Base-by-base conservation (phyloP, 2,888 invertebrate genomes). In the Phlogophora meticulosa region DNA sequence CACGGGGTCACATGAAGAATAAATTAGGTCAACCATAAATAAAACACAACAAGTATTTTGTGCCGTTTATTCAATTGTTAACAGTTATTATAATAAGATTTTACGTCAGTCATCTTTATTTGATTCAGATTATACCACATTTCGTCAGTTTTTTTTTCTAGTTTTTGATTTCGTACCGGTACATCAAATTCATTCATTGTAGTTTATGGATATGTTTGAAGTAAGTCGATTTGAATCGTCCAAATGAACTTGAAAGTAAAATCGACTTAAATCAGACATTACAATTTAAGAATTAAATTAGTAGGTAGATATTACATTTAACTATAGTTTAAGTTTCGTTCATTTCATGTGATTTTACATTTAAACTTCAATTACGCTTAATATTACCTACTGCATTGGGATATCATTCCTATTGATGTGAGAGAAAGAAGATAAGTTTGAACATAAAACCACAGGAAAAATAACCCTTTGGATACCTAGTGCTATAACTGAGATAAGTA, bases 21-120 rank as follows among this genome's bases (percentile, higher is more conserved):
- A 45, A 45, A 45, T 45, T 17, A 20, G 34, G 36, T 13, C 11
- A 7, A 4, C 28, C 28, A 56, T 28, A 80, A 92, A 91, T 89
- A 79, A 93, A 92, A 92, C 86, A 92, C 86, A 78, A 78, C 9
- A 4, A 61, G 79, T 92, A 92, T 94, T 95, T 95, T 95, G 95
- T 95, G 95, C 95, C 91, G 91, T 95, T 95, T 95, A 95, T 93
- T 95, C 89, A 94, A 92, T 94, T 93, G 82, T 92, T 94, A 95
- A 95, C 95, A 95, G 94, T 94, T 88, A 82, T 80, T 80, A 91
- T 93, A 90, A 90, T 92, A 93, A 91, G 92, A 91, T 92, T 93
- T 95, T 93, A 94, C 92, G 90, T 95, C 95, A 95, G 95, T 95
- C 95, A 93, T 93, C 91, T 89, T 94, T 90, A 92, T 90, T 89